Evolutionary conservation across 2,888 invertebrate species (phyloP), one percentile per base, ranked within the genome.

Genomic region (Drosophila mercatorum): DNA sequence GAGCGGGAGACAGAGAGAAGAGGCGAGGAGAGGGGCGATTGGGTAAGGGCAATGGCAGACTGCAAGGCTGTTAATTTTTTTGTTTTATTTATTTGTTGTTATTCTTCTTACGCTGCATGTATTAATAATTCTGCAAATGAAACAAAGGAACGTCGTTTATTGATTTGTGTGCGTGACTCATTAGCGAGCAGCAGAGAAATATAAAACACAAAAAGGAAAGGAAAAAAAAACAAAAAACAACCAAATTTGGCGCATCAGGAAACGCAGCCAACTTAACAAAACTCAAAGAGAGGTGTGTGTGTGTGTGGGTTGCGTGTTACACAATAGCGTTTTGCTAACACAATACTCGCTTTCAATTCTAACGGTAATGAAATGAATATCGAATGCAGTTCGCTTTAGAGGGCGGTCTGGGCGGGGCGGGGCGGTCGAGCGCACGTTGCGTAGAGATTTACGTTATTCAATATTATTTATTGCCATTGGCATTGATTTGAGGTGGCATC

Each of bases 171-270:
- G 77, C 53, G 66, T 80, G 83, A 80, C 64, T 78, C 69, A 78
- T 44, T 53, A 46, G 36, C 22, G 36, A 56, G 52, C 61, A 44
- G 46, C 47, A 56, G 56, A 31, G 11, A 8, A 69, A 38, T 36
- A 26, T 43, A 38, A 22, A 59, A 40, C 26, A n/a, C 11, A 31
- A 51, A 17, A 28, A 22, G 22, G 22, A 22, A 22, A 22, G 22
- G 22, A 22, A 11, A 70, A 44, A 36, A 14, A 40, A 43, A 38
- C 47, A 17, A 14, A 60, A 44, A 43, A 34, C 28, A 31, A 28
- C 77, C 80, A 83, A 77, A 80, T 73, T 73, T 80, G 81, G 83
- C 49, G 51, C 65, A 52, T 53, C 76, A 70, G 76, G 83, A 80
- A 80, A 76, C 62, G 62, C 62, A 61, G 65, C 58, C 47, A 61